These are phyloP conservation scores for Euwallacea fornicatus DNA, from an alignment of 1,140 invertebrate species.

Conservation along the genomic window DNA sequence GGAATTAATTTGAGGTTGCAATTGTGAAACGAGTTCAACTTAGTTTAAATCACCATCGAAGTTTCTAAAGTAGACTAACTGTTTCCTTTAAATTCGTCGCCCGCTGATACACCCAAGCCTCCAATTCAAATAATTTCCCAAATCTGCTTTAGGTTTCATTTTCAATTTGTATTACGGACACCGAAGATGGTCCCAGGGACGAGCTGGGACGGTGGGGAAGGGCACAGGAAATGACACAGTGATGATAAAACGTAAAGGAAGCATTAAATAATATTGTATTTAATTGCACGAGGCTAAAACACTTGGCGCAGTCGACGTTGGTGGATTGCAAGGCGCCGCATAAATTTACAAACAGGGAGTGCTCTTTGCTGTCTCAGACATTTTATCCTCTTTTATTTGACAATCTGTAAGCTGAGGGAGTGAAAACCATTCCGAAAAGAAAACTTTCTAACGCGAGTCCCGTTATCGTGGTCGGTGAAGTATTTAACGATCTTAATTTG, in stretches of 20 bases:
- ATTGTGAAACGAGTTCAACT: conserved; percentile 30
- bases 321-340: conserved; percentile 28
- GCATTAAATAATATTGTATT: conserved; percentile 5
- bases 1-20: conserved; percentile 34
- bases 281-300: conserved; percentile 21
- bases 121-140: not conserved
- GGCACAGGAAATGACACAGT: too few relatives aligned
- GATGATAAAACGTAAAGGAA: not conserved
- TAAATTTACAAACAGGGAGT: conserved; percentile 33
- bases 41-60: conserved; percentile 30
- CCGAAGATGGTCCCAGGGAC: too few relatives aligned
- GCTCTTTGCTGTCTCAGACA: conserved; percentile 30
- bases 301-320: conserved; percentile 27
- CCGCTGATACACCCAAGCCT: not conserved
- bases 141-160: not conserved
- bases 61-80: conserved; percentile 18
- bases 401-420: too few relatives aligned
- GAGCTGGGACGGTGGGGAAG: too few relatives aligned
- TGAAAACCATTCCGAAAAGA: too few relatives aligned
- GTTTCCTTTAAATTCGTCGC: conserved; percentile 9
- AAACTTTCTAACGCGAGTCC: too few relatives aligned
- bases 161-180: too few relatives aligned
- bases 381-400: conserved; percentile 25
- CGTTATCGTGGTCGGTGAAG: too few relatives aligned
- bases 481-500: too few relatives aligned